phyloP scores from a whole-genome alignment of 2,888 invertebrate genomes.

The Dolomedes plantarius region DNA sequence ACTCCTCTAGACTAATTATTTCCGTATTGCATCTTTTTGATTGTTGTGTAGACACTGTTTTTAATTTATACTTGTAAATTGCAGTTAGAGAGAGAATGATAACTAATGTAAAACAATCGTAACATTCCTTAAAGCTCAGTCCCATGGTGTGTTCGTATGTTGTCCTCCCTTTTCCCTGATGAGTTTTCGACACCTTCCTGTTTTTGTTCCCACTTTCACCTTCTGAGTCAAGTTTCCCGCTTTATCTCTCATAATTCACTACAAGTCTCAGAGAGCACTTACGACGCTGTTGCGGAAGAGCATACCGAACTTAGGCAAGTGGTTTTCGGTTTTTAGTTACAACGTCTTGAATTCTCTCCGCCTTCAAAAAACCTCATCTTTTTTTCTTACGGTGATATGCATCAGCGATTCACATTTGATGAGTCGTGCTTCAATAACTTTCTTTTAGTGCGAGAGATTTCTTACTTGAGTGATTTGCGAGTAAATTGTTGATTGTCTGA shows the following conservation, averaged over 20 bases:
- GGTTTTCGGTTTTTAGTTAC: not conserved
- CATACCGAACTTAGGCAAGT: slow-evolving; percentile 36
- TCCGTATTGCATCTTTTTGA: too few relatives aligned
- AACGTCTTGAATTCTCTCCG: not conserved
- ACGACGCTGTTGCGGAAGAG: slow-evolving; percentile 14
- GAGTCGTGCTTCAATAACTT: not conserved
- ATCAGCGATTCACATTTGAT: not conserved
- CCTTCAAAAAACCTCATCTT: too few relatives aligned
- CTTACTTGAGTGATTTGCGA: not conserved
- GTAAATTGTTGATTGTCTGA: not conserved
- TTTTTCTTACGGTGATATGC: not conserved
- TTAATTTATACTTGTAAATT: too few relatives aligned
- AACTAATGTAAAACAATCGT: too few relatives aligned
- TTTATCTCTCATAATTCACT: slow-evolving; percentile 51
- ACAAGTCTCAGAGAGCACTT: slow-evolving; percentile 18
- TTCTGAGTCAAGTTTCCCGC: slow-evolving; percentile 52
- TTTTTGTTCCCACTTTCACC: slow-evolving; percentile 15
- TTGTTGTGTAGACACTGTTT: too few relatives aligned
- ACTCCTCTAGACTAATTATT: too few relatives aligned
- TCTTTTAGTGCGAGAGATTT: not conserved
- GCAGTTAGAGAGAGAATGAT: too few relatives aligned
- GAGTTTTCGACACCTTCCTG: not conserved
- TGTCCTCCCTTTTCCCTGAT: too few relatives aligned
- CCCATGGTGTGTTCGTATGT: too few relatives aligned
- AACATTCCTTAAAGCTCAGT: too few relatives aligned